phyloP scores from a whole-genome alignment of 2,113 vertebrate species.

The Vanacampus margaritifer region DNA sequence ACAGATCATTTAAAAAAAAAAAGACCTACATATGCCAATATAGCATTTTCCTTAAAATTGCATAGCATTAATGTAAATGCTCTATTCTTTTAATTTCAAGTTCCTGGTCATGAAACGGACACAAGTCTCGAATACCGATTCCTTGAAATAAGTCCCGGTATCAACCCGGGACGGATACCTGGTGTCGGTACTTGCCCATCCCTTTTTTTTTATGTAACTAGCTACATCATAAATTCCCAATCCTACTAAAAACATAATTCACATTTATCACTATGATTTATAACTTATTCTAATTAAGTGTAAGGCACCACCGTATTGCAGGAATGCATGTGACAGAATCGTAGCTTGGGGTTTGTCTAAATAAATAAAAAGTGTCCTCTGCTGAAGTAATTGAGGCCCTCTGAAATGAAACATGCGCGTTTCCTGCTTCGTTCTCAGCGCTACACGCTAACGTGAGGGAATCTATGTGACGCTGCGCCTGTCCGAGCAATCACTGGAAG shows the following conservation, averaged over 20 bases:
- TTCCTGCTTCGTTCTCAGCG: constrained; percentile 40
- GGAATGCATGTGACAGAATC: constrained; percentile 21
- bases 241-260: not conserved
- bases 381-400: constrained; percentile 51
- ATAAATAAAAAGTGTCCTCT: constrained; percentile 48
- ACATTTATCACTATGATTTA: not conserved
- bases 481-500: constrained; percentile 64
- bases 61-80: no score
- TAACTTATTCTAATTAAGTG: not conserved
- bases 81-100: no score
- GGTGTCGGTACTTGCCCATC: no score
- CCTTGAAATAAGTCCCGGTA: no score
- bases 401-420: constrained; percentile 48
- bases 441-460: constrained; percentile 51
- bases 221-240: not conserved
- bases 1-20: no score
- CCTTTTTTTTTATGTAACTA: not conserved
- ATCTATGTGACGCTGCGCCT: constrained; percentile 46
- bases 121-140: no score
- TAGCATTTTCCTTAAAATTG: no score
- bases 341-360: constrained; percentile 37
- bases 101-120: no score
- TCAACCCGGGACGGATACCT: no score
- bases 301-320: not conserved
- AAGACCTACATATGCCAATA: no score